Percentiles rank a stretch among this genome's conserved stretches.
These are phyloP conservation scores for Siphamia tubifer DNA, from an alignment of 2,113 vertebrate genomes.

Conservation along the genomic window DNA sequence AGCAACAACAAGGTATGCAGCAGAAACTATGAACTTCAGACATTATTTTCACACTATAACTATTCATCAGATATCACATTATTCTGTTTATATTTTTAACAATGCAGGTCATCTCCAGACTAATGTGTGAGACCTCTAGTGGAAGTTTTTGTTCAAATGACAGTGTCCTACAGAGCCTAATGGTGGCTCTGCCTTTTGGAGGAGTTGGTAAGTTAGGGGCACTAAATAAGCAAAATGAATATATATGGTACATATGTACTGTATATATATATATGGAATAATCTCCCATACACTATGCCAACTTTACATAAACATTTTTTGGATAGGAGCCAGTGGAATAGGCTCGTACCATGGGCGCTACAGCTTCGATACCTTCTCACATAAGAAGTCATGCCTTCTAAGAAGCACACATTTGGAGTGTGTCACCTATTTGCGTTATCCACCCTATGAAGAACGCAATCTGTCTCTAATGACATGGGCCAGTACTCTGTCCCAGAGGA, in stretches of 20 bases:
- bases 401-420: slow-evolving; percentile 74
- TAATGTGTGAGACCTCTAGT: slow-evolving; percentile 80
- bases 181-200: slow-evolving; percentile 77
- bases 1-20: slow-evolving; percentile 76
- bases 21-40: not conserved
- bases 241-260: too few species aligned
- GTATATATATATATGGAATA: too few species aligned
- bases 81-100: slow-evolving; percentile 5
- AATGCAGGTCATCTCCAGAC: slow-evolving; percentile 70
- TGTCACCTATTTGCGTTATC: slow-evolving; percentile 79
- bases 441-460: slow-evolving; percentile 78
- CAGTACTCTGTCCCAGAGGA: slow-evolving; percentile 73
- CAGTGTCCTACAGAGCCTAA: slow-evolving; percentile 75
- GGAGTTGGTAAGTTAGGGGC: slow-evolving; percentile 72
- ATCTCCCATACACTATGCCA: not conserved
- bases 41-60: not conserved
- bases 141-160: slow-evolving; percentile 83
- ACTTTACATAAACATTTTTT: not conserved
- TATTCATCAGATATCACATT: too few species aligned
- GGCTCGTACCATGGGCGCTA: slow-evolving; percentile 73
- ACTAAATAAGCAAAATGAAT: too few species aligned
- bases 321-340: slow-evolving; percentile 75
- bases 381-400: slow-evolving; percentile 79
- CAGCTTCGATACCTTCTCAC: slow-evolving; percentile 82
- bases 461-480: slow-evolving; percentile 81